Evolutionary conservation across 2,797 vertebrate genomes (phyloP), one percentile per base, ranked within the genome.

Genomic region (Tenualosa ilisha): DNA sequence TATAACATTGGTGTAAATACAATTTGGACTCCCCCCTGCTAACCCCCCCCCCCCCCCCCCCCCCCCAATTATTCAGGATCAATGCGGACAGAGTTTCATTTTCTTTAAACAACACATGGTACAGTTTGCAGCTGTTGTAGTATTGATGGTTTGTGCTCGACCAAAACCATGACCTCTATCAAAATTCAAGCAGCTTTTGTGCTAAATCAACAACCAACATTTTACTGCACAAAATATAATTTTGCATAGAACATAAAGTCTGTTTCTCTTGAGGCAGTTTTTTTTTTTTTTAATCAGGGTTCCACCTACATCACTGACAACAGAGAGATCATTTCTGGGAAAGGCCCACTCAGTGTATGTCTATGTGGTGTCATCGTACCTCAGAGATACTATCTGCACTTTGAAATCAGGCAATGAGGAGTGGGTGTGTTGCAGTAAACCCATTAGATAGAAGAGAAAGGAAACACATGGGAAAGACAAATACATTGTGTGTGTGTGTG

Each of bases 351-450:
- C 56, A n/a, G 0, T 6, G 3, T n/a, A 20, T 13, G 1, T 24
- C 22, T 63, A 3, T 63, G 59, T 24, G n/a, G n/a, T 24, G n/a
- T 24, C 72, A 79, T 40, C 40, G 22, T 2, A 79, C 72, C 40
- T 46, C 72, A 79, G 37, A 79, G 40, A 43, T 46, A 46, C 17
- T 7, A 79, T 40, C 72, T 46, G 40, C 40, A 20, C 37, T 79
- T 79, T 43, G 68, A 75, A 12, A 75, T 0, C 68, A 75, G 72
- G 17, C 40, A 13, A 31, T 3, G 26, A 12, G 37, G 68, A 46
- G 72, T 46, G 37, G 72, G 72, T 46, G 72, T 79, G 40, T 79
- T 22, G 72, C 72, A 43, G 40, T 79, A 22, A 79, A 46, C 40
- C 72, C 26, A 13, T 72, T 2, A 43, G 68, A 75, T 3, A 79